These are phyloP conservation scores for Brachypalpus laphriformis DNA, from an alignment of 2,888 invertebrate genomes.

Conservation along the genomic window DNA sequence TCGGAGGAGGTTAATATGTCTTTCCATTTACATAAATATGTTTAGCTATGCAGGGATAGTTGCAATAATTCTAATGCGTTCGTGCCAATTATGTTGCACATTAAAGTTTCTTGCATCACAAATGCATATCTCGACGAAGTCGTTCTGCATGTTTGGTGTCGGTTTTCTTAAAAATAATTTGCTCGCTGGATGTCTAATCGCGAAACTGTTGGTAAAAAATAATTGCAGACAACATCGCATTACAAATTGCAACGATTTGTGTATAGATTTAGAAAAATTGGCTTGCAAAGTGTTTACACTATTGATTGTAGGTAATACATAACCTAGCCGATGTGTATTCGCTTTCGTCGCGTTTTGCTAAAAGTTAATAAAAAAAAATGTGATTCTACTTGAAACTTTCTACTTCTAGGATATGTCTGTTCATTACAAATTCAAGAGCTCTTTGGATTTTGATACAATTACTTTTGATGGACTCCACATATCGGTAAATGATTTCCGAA, in stretches of 20 bases:
- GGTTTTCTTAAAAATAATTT: not conserved
- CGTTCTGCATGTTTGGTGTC: not conserved
- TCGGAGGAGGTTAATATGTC: slow-evolving; percentile 1
- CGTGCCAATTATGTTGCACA: too few relatives aligned
- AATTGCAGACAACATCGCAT: not conserved
- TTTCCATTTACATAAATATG: not conserved
- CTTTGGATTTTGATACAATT: slow-evolving; percentile 97
- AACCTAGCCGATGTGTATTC: slow-evolving; percentile 34
- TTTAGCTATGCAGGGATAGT: not conserved
- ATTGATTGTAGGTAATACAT: slow-evolving; percentile 37
- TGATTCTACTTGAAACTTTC: not conserved
- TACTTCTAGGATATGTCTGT: slow-evolving; percentile 89
- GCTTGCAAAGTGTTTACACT: not conserved
- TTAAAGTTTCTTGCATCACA: not conserved
- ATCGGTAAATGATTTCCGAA: slow-evolving; percentile 96
- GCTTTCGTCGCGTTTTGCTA: not conserved
- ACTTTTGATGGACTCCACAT: slow-evolving; percentile 98
- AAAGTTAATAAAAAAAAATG: not conserved
- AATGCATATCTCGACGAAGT: not conserved
- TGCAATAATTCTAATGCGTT: not conserved
- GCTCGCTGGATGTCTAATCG: too few relatives aligned
- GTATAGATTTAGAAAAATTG: not conserved
- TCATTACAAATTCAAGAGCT: slow-evolving; percentile 99
- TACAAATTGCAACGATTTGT: not conserved
- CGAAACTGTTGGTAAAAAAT: not conserved